phyloP scores from a whole-genome alignment of 2,888 invertebrate genomes.

The Electrophaes corylata region DNA sequence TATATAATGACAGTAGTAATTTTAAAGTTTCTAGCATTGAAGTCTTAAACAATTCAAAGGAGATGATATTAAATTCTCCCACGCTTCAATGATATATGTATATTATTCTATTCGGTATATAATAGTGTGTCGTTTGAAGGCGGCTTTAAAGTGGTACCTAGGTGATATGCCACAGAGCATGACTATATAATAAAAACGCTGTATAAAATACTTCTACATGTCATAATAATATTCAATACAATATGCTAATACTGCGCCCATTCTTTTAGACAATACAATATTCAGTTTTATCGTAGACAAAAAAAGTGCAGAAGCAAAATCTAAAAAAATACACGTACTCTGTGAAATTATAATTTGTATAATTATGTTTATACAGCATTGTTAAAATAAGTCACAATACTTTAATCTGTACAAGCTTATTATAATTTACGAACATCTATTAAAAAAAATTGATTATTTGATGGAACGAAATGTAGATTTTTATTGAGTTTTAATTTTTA shows the following conservation, averaged over 20 bases:
- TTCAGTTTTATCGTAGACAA: too few relatives aligned
- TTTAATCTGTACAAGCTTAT: slow-evolving; percentile 38
- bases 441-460: slow-evolving; percentile 10
- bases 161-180: slow-evolving; percentile 78
- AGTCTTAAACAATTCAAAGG: background rate
- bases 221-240: too few relatives aligned
- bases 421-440: slow-evolving; percentile 37
- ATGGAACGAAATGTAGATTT: slow-evolving; percentile 11
- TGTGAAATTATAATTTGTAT: background rate
- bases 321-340: too few relatives aligned
- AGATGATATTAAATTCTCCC: too few relatives aligned
- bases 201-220: slow-evolving; percentile 11
- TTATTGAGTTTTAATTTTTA: slow-evolving; percentile 16
- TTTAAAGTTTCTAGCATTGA: background rate
- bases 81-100: too few relatives aligned
- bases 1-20: too few relatives aligned
- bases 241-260: too few relatives aligned
- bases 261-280: too few relatives aligned
- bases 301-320: too few relatives aligned
- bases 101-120: background rate
- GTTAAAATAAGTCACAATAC: slow-evolving; percentile 14
- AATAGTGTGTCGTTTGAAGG: background rate
- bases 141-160: slow-evolving; percentile 57
- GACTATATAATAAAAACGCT: slow-evolving; percentile 63
- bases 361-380: slow-evolving; percentile 13